phyloP scores from a whole-genome alignment of 2,888 invertebrate species.

The Epinotia ramella region DNA sequence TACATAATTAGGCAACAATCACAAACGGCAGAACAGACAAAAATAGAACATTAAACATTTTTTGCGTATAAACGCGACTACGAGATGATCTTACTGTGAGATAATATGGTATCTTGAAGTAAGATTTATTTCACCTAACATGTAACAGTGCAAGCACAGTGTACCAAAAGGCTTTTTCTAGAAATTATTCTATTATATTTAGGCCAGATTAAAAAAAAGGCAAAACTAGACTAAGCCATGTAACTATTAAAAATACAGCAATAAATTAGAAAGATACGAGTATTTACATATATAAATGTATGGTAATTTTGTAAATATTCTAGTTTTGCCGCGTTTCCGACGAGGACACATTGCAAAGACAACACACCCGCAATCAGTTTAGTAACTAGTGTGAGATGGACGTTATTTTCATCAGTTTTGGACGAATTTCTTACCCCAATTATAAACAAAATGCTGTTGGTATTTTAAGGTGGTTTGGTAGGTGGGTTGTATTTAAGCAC shows the following conservation, averaged over 20 bases:
- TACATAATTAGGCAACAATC: too few species aligned
- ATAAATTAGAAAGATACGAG: too few species aligned
- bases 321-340: not conserved
- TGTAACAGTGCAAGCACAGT: too few species aligned
- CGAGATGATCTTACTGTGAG: too few species aligned
- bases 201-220: not conserved
- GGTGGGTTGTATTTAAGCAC: slow-evolving; percentile 57
- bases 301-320: not conserved
- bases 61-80: too few species aligned
- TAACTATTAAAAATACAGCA: not conserved
- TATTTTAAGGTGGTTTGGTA: slow-evolving; percentile 65
- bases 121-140: too few species aligned
- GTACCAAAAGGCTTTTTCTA: too few species aligned
- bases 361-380: slow-evolving; percentile 43
- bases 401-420: slow-evolving; percentile 54
- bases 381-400: slow-evolving; percentile 39
- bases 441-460: slow-evolving; percentile 65
- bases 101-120: not conserved
- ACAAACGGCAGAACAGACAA: too few species aligned
- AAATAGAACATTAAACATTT: too few species aligned
- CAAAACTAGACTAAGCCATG: not conserved
- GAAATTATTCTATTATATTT: too few species aligned
- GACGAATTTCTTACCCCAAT: slow-evolving; percentile 71
- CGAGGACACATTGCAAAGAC: slow-evolving; percentile 14
- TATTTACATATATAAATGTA: not conserved